Percentiles rank a stretch among this genome's conserved stretches.
Conservation (phyloP, 35 echinoderm and acorn worm species). For the Chiridota heheva region DNA sequence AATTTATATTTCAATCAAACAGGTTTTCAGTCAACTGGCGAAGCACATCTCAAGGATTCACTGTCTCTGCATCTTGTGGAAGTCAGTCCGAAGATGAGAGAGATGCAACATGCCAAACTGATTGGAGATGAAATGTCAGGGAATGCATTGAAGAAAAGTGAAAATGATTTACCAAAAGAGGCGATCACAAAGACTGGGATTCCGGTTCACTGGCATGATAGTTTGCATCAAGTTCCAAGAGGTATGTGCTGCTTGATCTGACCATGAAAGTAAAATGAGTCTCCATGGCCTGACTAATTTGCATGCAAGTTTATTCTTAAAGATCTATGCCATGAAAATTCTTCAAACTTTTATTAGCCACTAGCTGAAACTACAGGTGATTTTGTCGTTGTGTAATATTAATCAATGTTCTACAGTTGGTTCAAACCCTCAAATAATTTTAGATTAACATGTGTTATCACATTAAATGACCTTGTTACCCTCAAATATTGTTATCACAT, state of each 20-base stretch:
- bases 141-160: conserved; percentile 4
- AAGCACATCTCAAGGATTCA: conserved; percentile 49
- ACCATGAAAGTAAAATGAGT: too few species aligned
- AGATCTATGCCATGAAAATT: too few species aligned
- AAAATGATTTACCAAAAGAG: conserved; percentile 30
- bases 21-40: conserved; percentile 80
- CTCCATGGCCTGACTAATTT: too few species aligned
- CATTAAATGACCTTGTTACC: too few species aligned
- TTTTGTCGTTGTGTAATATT: too few species aligned
- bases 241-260: conserved; percentile 34
- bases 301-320: too few species aligned
- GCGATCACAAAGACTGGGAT: conserved; percentile 58
- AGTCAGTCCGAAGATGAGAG: conserved; percentile 91
- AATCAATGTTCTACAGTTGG: too few species aligned
- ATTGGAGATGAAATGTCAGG: conserved; percentile 23
- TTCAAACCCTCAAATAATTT: too few species aligned
- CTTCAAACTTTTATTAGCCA: too few species aligned
- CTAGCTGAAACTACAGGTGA: too few species aligned
- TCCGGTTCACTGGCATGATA: conserved; percentile 84
- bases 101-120: conserved; percentile 74
- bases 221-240: conserved; percentile 73
- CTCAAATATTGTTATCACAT: too few species aligned
- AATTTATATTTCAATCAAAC: not conserved
- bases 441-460: too few species aligned
- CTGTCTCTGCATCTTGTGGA: conserved; percentile 91